phyloP scores from a whole-genome alignment of 2,113 vertebrate species.

The Mustela lutreola region DNA sequence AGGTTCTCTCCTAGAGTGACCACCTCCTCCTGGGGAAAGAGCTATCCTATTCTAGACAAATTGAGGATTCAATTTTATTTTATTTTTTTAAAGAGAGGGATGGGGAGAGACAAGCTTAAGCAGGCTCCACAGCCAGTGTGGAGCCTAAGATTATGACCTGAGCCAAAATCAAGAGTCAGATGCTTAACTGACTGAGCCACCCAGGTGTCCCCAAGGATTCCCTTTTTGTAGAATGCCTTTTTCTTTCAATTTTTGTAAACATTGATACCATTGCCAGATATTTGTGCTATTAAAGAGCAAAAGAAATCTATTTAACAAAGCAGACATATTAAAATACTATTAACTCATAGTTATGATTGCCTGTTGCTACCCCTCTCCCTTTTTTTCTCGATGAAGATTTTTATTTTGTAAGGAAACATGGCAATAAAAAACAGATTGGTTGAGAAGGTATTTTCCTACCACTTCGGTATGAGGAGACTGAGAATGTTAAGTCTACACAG shows the following conservation, averaged over 20 bases:
- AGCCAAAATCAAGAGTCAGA: too few species aligned
- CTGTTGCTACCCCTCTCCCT: neutral
- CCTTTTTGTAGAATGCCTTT: neutral
- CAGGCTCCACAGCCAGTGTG: too few species aligned
- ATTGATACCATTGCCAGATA: neutral
- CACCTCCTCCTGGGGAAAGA: conserved; percentile 42
- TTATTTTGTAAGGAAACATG: conserved; percentile 9
- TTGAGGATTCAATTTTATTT: neutral
- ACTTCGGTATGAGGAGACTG: neutral
- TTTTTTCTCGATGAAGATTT: neutral
- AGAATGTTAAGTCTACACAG: neutral
- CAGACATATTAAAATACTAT: neutral
- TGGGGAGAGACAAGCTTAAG: too few species aligned
- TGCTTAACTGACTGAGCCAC: too few species aligned
- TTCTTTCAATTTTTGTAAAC: neutral
- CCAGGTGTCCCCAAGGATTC: neutral
- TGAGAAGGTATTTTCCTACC: neutral
- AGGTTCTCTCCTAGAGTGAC: neutral
- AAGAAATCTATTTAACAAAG: neutral
- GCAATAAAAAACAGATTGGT: neutral
- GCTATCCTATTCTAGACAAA: neutral
- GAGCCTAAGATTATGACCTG: too few species aligned
- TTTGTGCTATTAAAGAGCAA: neutral
- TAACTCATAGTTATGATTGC: neutral
- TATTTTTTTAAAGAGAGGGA: neutral